Percentiles rank a stretch among this genome's conserved stretches.
Evolutionary conservation across 2,797 vertebrate species (phyloP).

Genomic region (Mormyrops boulengeri): DNA sequence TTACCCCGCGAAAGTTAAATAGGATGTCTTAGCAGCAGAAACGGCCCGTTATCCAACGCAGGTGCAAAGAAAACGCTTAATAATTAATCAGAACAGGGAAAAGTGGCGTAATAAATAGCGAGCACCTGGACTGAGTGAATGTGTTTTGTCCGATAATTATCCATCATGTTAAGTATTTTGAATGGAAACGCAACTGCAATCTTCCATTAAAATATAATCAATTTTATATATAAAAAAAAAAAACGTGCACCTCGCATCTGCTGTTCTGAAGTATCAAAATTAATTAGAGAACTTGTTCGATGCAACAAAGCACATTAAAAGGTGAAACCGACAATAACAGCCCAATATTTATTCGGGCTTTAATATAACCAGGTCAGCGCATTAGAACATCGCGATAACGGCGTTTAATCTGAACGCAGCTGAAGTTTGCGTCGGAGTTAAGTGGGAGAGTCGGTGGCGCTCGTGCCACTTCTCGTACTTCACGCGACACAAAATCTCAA

Average conservation of each 20-base stretch:
- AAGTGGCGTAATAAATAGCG: constrained; percentile 11
- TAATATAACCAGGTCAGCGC: background rate
- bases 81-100: constrained; percentile 13
- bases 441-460: background rate
- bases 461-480: background rate
- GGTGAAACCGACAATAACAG: background rate
- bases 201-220: constrained; percentile 10
- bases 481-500: background rate
- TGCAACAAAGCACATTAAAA: background rate
- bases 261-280: background rate
- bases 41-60: constrained; percentile 11
- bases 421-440: background rate
- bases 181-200: constrained; percentile 4
- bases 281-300: background rate
- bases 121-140: constrained; percentile 15
- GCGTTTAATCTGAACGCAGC: background rate
- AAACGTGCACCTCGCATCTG: background rate
- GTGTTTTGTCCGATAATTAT: constrained; percentile 11
- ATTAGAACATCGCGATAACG: background rate
- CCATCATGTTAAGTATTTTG: constrained; percentile 12
- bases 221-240: background rate
- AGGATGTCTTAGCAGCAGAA: constrained; percentile 16
- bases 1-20: background rate
- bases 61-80: constrained; percentile 14
- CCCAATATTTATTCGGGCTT: background rate